A percentile compares a stretch with the other conserved stretches of the same genome.
Conservation (phyloP, 2,797 vertebrate species). For the Squalus acanthias region DNA sequence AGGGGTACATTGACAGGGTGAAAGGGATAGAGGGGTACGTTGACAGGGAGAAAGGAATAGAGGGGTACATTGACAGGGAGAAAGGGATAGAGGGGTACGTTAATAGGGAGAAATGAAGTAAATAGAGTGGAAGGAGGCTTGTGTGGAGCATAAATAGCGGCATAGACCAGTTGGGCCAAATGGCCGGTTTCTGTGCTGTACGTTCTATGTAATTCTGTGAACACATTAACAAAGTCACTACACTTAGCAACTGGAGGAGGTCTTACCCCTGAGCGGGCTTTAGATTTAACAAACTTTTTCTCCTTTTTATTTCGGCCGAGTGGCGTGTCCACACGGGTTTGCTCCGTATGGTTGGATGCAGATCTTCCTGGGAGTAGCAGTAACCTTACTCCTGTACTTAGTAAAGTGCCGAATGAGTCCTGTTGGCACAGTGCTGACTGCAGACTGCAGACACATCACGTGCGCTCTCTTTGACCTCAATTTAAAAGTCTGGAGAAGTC, state of each 20-base stretch:
- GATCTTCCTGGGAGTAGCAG: background rate
- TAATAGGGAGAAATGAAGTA: background rate
- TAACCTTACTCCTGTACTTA: background rate
- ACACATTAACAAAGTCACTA: background rate
- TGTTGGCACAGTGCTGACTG: background rate
- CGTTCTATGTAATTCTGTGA: background rate
- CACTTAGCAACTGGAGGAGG: background rate
- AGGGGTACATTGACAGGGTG: too few species aligned
- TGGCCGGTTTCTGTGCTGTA: background rate
- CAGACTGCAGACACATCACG: background rate
- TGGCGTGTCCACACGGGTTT: background rate
- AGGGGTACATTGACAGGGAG: too few species aligned
- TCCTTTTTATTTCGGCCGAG: background rate
- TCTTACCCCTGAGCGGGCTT: too few species aligned
- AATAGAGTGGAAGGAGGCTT: background rate
- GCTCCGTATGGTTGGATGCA: background rate
- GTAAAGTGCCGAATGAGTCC: background rate
- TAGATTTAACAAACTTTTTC: background rate
- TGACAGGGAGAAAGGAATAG: too few species aligned
- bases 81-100: background rate
- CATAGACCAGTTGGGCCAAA: background rate
- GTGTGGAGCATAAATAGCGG: too few species aligned
- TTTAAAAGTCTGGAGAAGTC: background rate
- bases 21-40: too few species aligned
- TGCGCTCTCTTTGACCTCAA: background rate